Evolutionary conservation across 2,888 invertebrate species (phyloP).

Genomic region (Caenorhabditis sp.): DNA sequence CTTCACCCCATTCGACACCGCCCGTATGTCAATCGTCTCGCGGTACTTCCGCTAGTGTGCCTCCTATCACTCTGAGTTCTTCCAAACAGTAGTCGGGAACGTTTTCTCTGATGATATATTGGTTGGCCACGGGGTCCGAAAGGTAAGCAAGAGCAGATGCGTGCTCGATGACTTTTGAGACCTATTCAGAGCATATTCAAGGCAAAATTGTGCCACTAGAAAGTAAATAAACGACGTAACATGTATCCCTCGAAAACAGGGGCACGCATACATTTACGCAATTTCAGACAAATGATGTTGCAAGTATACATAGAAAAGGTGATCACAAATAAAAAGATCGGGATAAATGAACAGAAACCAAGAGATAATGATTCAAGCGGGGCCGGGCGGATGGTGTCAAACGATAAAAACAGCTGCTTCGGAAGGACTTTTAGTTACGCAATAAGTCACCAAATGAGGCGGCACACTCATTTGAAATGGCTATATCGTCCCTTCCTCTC

Average conservation of each 20-base stretch:
- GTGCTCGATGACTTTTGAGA: no score
- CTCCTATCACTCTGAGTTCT: conserved; percentile 27
- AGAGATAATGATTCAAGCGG: conserved; percentile 10
- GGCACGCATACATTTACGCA: background rate
- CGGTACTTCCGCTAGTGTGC: conserved; percentile 29
- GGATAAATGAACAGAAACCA: background rate
- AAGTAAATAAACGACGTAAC: background rate
- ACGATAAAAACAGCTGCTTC: conserved; percentile 45
- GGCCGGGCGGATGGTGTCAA: conserved; percentile 17
- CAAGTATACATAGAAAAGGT: background rate
- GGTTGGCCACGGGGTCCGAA: background rate
- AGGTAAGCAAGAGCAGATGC: conserved; percentile 12
- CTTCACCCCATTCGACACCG: conserved; percentile 48
- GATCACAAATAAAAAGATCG: background rate
- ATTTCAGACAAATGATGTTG: background rate
- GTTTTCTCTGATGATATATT: conserved; percentile 4
- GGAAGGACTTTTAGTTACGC: conserved; percentile 32
- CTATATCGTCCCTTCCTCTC: conserved; percentile 7
- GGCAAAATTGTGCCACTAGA: background rate
- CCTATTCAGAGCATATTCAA: background rate
- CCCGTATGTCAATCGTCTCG: conserved; percentile 17
- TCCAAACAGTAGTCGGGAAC: conserved; percentile 32
- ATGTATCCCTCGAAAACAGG: background rate
- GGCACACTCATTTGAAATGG: conserved; percentile 49
- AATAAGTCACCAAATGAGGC: conserved; percentile 50